Percentiles rank a stretch among this genome's conserved stretches.
These are phyloP conservation scores for Strigamia transsilvanica DNA, from an alignment of 2,888 invertebrate species.

Conservation along the genomic window DNA sequence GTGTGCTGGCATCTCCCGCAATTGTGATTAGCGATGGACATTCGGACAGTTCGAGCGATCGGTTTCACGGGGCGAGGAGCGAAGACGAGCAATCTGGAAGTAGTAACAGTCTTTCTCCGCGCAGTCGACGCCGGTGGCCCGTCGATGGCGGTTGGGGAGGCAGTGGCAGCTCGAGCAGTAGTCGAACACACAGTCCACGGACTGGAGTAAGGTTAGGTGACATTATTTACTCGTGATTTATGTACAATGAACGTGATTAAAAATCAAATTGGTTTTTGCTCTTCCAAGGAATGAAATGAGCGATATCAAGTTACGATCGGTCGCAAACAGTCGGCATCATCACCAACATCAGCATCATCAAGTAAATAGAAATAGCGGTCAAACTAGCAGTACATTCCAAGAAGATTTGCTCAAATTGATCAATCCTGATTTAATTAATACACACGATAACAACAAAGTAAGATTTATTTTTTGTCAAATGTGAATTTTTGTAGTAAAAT, in stretches of 20 bases:
- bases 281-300: slow-evolving; percentile 53
- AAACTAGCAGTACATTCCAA: slow-evolving; percentile 70
- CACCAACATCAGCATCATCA: slow-evolving; percentile 10
- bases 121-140: slow-evolving; percentile 65
- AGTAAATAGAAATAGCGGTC: slow-evolving; percentile 46
- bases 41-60: slow-evolving; percentile 64
- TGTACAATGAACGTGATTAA: background rate
- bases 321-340: slow-evolving; percentile 43
- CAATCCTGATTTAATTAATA: slow-evolving; percentile 73
- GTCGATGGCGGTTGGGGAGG: slow-evolving; percentile 64
- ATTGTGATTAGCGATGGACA: slow-evolving; percentile 57
- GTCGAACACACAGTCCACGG: slow-evolving; percentile 71
- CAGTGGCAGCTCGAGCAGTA: slow-evolving; percentile 66
- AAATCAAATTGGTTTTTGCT: slow-evolving; percentile 6
- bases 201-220: slow-evolving; percentile 52
- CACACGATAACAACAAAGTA: slow-evolving; percentile 54
- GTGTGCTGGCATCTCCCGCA: slow-evolving; percentile 52
- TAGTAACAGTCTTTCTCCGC: slow-evolving; percentile 68
- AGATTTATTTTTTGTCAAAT: background rate
- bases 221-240: background rate
- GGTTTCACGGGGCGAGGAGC: slow-evolving; percentile 62
- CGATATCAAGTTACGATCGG: slow-evolving; percentile 56
- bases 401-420: slow-evolving; percentile 88
- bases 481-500: background rate
- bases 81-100: slow-evolving; percentile 71